These are phyloP conservation scores for Ammodramus savannarum DNA, from an alignment of 2,113 vertebrate genomes.

Conservation along the genomic window DNA sequence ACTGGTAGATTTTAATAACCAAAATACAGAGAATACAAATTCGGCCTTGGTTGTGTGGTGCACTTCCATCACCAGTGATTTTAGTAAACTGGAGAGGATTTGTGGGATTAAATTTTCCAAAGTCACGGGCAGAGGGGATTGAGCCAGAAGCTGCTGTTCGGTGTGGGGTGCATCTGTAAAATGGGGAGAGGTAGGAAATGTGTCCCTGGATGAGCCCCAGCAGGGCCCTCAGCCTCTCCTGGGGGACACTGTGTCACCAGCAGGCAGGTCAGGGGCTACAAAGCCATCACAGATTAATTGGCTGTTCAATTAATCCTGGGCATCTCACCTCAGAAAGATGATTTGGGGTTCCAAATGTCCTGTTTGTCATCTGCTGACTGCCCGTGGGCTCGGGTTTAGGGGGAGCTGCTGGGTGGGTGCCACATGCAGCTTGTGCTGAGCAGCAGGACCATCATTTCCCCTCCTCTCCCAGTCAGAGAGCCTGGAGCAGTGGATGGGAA, in stretches of 20 bases:
- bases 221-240: neutral
- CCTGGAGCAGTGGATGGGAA: neutral
- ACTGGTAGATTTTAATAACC: neutral
- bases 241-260: accelerated
- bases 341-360: accelerated
- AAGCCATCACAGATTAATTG: neutral
- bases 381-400: accelerated
- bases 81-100: neutral
- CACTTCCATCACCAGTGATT: neutral
- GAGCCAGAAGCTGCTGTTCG: neutral
- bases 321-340: neutral
- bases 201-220: accelerated
- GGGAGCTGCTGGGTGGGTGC: neutral
- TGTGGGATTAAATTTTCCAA: neutral
- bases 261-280: accelerated
- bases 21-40: neutral
- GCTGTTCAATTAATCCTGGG: neutral
- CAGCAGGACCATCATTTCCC: neutral
- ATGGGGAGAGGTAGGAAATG: accelerated
- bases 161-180: neutral
- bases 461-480: neutral
- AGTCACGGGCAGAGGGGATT: neutral
- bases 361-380: neutral
- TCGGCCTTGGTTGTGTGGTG: neutral
- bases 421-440: neutral